Evolutionary conservation across 2,888 invertebrate species (phyloP), one percentile per base, ranked within the genome.

Genomic region (Sceliomorpha sp.): DNA sequence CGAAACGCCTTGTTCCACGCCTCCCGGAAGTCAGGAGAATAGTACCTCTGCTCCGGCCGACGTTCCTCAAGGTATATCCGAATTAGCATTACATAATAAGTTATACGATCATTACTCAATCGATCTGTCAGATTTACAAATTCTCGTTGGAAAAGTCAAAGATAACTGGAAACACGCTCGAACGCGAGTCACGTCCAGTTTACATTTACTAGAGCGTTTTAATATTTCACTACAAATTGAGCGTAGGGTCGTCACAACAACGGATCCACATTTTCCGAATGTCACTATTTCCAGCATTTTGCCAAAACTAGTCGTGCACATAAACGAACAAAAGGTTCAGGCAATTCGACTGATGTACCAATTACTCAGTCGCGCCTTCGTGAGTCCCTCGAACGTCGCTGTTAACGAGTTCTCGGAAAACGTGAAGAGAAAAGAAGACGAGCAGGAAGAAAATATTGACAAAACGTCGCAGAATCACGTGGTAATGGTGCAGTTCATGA

Each of bases 141-240:
- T 98, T 47, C 89, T 98, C 73, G 95, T 97, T 42, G 97, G 97
- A 0, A 94, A 94, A 85, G 94, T 94, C 26, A 94, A 94, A 71
- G 97, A 98, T 84, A 95, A 96, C 88, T 97, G 96, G 95, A 93
- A 94, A 79, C 95, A 95, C 83, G 96, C 96, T 1, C 94, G 96
- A 80, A 91, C 94, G 13, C 94, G 95, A 85, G 94, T 94, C 29
- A 94, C 95, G 7, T 97, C 97, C 0, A 92, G 93, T 44, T 90
- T 97, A 75, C 98, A 98, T 82, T 92, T 98, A 17, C 89, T 98
- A 26, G 96, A 96, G 83, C 85, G 90, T 53, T 91, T 91, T 74
- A 91, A 90, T 66, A 91, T 91, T 72, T 90, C 90, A 0, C 77
- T 91, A 31, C 91, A 95, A 89, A 91, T 96, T 75, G 95, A 96